Conservation (phyloP, 2,888 invertebrate genomes). For the Deilephila porcellus region DNA sequence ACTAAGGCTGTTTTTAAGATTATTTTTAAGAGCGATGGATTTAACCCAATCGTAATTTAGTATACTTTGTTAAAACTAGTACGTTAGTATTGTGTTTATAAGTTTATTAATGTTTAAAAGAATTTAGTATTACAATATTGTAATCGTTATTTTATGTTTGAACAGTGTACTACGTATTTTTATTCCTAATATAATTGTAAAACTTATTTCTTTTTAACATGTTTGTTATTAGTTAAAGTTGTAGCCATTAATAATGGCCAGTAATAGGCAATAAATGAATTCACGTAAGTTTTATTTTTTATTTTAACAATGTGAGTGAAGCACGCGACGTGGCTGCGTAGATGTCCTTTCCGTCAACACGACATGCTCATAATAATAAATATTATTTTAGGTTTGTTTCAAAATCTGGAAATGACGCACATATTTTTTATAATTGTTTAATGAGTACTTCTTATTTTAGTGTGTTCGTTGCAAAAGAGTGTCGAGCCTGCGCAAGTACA, state of each 20-base stretch:
- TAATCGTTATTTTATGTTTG: neutral
- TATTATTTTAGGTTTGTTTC: conserved; percentile 6
- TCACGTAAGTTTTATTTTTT: conserved; percentile 8
- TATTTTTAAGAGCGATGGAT: too few relatives aligned
- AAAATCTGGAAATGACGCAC: neutral
- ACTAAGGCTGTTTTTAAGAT: too few relatives aligned
- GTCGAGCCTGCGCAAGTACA: neutral
- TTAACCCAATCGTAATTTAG: too few relatives aligned
- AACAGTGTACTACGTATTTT: neutral
- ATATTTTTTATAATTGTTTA: neutral
- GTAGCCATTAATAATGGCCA: conserved; percentile 5
- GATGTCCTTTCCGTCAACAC: neutral
- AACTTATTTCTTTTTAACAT: conserved; percentile 12
- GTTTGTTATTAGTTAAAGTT: neutral
- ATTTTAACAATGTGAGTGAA: neutral
- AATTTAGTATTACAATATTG: neutral
- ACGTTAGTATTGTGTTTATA: too few relatives aligned
- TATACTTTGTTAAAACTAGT: too few relatives aligned
- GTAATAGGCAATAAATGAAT: conserved; percentile 21
- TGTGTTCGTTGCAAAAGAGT: neutral
- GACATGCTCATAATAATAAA: conserved; percentile 5
- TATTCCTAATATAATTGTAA: neutral
- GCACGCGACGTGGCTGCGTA: conserved; percentile 6
- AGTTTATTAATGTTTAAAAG: neutral
- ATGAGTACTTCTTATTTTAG: neutral